Base-by-base conservation (phyloP, 2,888 invertebrate species). In the Eupeodes latifasciatus region DNA sequence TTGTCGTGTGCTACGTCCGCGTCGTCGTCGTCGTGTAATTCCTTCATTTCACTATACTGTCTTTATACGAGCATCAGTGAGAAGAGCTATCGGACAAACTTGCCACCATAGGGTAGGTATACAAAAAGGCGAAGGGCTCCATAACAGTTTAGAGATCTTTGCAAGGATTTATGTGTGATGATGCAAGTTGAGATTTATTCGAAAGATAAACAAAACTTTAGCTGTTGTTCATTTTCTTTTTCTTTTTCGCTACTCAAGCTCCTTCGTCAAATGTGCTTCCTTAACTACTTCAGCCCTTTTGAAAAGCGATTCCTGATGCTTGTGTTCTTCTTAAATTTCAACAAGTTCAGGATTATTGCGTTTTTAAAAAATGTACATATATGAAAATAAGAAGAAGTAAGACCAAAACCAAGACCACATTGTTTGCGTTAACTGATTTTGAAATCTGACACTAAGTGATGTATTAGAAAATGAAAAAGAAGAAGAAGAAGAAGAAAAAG, bases 401-500 rank as follows among this genome's bases (percentile, higher is more conserved):
- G 47, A 47, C 47, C 14, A 57, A 55, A 4, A 55, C 59, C n/a
- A 64, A n/a, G 75, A 86, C 74, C 74, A 59, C 74, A 79, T 79
- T 82, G 69, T 79, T 77, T 74, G 74, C 47, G 69, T 88, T 88
- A 85, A 85, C 88, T 81, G 88, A 81, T 88, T 87, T 88, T 51
- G 69, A 77, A 88, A 88, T 85, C 88, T 88, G 88, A 88, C 88
- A 88, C 78, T 85, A 88, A 88, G 76, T 88, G 88, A 88, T 81
- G 81, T 88, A 88, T 88, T 85, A 61, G 87, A 16, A 19, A n/a
- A 53, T 1, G 27, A 62, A 2, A 19, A 55, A 55, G 19, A 55
- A 19, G 57, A 12, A 10, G 27, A n/a, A n/a, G 81, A 19, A 19
- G n/a, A n/a, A n/a, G n/a, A n/a, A n/a, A n/a, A n/a, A n/a, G n/a